Evolutionary conservation across 2,113 vertebrate genomes (phyloP).

Genomic region (Sclerurus mexicanus): DNA sequence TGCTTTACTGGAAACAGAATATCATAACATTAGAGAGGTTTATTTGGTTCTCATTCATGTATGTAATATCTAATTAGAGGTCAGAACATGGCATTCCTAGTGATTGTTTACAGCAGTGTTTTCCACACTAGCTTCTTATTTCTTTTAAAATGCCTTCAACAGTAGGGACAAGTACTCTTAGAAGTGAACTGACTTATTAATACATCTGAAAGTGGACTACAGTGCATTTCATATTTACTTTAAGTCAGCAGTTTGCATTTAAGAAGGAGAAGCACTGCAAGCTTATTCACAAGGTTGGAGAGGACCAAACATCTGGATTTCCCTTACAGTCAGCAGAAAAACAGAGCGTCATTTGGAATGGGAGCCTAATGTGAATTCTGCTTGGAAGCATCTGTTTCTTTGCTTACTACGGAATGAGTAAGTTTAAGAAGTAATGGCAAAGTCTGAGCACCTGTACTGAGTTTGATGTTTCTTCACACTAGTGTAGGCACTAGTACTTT

Average conservation of each 20-base stretch:
- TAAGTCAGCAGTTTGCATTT: neutral
- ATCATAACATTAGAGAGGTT: neutral
- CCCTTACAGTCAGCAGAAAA: neutral
- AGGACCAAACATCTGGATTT: neutral
- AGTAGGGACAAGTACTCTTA: neutral
- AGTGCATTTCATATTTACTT: neutral
- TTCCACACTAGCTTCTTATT: neutral
- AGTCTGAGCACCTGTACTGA: accelerated
- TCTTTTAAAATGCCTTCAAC: neutral
- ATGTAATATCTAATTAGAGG: neutral
- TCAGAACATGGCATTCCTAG: neutral
- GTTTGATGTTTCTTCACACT: neutral
- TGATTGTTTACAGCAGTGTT: neutral
- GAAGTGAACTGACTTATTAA: neutral
- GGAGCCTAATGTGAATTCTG: neutral
- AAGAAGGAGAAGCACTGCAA: neutral
- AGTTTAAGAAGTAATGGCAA: neutral
- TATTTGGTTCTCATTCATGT: neutral
- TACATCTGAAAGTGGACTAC: neutral
- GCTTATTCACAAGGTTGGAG: neutral
- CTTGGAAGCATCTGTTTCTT: neutral
- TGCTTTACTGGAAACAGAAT: neutral
- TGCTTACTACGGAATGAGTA: neutral
- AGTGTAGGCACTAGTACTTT: neutral
- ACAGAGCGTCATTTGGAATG: neutral